Base-by-base conservation (phyloP, 2,797 vertebrate genomes). In the Glyptemys insculpta region DNA sequence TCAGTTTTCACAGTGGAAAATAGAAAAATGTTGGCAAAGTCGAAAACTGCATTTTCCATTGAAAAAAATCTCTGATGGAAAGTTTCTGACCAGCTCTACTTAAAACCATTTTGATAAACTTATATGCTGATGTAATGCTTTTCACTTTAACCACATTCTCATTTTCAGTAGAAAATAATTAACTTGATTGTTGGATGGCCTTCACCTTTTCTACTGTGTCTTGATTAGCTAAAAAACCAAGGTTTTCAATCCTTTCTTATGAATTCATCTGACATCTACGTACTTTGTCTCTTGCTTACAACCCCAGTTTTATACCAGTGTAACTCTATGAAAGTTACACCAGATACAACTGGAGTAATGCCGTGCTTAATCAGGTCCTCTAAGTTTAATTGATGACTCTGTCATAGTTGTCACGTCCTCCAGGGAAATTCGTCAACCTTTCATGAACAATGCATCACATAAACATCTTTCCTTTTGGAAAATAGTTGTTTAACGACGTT, bases 381-480 rank as follows among this genome's bases (percentile, higher is more conserved):
- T 84, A 68, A 68, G 25, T 86, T 90, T 47, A 92, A 79, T 16
- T 81, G 87, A 85, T 47, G 62, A n/a, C 88, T 34, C 56, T 93
- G 76, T 83, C 85, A 11, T 91, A 88, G 21, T 88, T 76, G 19
- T 31, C 72, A 79, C 0, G 0, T 81, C 62, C 41, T 88, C 82
- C n/a, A 85, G 78, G 53, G 83, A 86, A 95, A 95, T 84, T 59
- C 9, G 81, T 87, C 80, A 87, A 8, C 23, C 90, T 53, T 41
- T 74, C 41, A 27, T 93, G 87, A 56, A 31, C n/a, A 83, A 5
- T 76, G 31, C 31, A 92, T 62, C 47, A 23, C 81, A 50, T 89
- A 83, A 78, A 50, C 34, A 16, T 76, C 59, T 31, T 62, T 49
- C 91, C 54, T 93, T 93, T 84, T 86, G 87, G 56, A 93, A 94